Evolutionary conservation across 2,888 invertebrate species (phyloP).

Genomic region (Cyclophora albipunctata): DNA sequence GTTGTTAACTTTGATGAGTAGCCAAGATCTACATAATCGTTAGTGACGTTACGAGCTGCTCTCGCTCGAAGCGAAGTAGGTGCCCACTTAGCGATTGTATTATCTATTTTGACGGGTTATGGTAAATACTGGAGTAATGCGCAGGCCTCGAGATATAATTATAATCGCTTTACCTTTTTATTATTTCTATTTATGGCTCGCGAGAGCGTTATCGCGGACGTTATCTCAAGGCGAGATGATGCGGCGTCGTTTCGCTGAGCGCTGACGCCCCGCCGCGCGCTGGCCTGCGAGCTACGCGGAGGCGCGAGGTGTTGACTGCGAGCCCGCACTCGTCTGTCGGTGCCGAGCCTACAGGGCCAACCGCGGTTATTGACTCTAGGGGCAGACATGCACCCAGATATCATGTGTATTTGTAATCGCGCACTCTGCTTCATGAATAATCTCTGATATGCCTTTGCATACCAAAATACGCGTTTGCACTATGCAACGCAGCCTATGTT

Average conservation of each 20-base stretch:
- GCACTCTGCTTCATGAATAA: conserved; percentile 18
- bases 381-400: conserved; percentile 13
- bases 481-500: conserved; percentile 5
- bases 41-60: no score
- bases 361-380: conserved; percentile 32
- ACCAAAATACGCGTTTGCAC: conserved; percentile 3
- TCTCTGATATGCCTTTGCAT: conserved; percentile 14
- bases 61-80: no score
- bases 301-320: neutral
- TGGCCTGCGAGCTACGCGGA: conserved; percentile 17
- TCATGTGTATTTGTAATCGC: conserved; percentile 14
- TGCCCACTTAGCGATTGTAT: no score
- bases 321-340: conserved; percentile 8
- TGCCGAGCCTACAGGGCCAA: conserved; percentile 17
- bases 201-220: conserved; percentile 62
- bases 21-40: no score
- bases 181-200: conserved; percentile 62
- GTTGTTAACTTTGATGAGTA: no score
- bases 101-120: no score
- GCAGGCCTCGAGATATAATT: conserved; percentile 38
- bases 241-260: conserved; percentile 24
- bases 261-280: conserved; percentile 23
- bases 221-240: conserved; percentile 69
- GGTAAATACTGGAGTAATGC: conserved; percentile 1
- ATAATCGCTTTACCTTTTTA: conserved; percentile 62